phyloP scores from a whole-genome alignment of 1,140 invertebrate genomes.

The Lethrus apterus region DNA sequence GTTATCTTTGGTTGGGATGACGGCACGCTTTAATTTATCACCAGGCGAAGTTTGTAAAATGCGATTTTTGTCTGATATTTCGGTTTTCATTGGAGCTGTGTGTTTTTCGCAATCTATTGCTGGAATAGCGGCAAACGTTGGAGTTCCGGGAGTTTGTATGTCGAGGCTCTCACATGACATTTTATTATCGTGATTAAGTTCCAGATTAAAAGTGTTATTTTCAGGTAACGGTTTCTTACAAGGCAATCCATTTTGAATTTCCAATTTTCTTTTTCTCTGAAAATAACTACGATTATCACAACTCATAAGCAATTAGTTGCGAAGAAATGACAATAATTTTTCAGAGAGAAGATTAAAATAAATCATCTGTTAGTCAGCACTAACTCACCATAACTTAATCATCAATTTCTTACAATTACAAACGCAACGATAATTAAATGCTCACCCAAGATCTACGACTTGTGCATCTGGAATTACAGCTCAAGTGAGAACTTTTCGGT shows the following conservation, averaged over 20 bases:
- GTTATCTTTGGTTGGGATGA: slow-evolving; percentile 72
- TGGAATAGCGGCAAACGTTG: too few relatives aligned
- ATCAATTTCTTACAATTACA: neutral
- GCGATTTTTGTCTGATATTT: slow-evolving; percentile 1
- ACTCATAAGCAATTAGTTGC: slow-evolving; percentile 1
- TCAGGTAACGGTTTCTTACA: slow-evolving; percentile 41
- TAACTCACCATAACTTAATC: neutral
- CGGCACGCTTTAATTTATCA: slow-evolving; percentile 36
- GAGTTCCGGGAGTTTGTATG: too few relatives aligned
- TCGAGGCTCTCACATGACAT: too few relatives aligned
- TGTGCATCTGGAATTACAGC: too few relatives aligned
- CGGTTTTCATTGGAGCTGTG: neutral
- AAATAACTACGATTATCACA: slow-evolving; percentile 9
- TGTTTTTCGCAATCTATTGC: too few relatives aligned
- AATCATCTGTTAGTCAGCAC: slow-evolving; percentile 25
- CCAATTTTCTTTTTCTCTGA: slow-evolving; percentile 43
- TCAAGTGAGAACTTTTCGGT: slow-evolving; percentile 26
- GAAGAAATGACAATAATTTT: slow-evolving; percentile 1
- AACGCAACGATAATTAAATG: neutral
- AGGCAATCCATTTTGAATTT: slow-evolving; percentile 41
- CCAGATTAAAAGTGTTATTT: slow-evolving; percentile 14
- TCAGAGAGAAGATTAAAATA: slow-evolving; percentile 40
- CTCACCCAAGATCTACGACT: neutral
- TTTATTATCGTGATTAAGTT: too few relatives aligned
- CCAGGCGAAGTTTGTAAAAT: slow-evolving; percentile 13